A percentile compares a stretch with the other conserved stretches of the same genome.
Evolutionary conservation across 2,888 invertebrate genomes (phyloP).

Genomic region (Bombylius major): DNA sequence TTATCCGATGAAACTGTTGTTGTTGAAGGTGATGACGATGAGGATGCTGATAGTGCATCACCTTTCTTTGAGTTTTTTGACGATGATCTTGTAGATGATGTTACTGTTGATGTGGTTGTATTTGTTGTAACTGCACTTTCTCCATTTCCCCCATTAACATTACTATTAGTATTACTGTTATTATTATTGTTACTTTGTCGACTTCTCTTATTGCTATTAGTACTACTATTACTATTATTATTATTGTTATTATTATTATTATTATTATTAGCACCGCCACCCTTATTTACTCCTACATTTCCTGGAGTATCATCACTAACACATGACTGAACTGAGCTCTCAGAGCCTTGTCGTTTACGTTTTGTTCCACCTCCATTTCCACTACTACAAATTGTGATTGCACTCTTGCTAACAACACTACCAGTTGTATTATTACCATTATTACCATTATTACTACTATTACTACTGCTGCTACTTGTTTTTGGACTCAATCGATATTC

Average conservation of each 20-base stretch:
- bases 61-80: neutral
- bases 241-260: neutral
- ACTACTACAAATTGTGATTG: constrained; percentile 23
- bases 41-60: neutral
- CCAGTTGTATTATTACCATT: neutral
- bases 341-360: constrained; percentile 67
- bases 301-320: constrained; percentile 42
- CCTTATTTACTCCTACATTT: constrained; percentile 15
- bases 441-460: constrained; percentile 1
- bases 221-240: constrained; percentile 25
- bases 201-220: constrained; percentile 17
- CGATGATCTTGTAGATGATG: constrained; percentile 5
- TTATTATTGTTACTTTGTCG: constrained; percentile 23
- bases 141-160: constrained; percentile 3
- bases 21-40: neutral
- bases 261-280: constrained; percentile 37
- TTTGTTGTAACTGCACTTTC: constrained; percentile 4
- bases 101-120: constrained; percentile 1
- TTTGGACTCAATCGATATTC: constrained; percentile 25
- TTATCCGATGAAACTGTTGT: neutral
- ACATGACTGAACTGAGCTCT: constrained; percentile 54
- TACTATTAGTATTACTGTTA: neutral
- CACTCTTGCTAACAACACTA: constrained; percentile 1
- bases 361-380: constrained; percentile 37
- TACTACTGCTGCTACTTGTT: constrained; percentile 15